Conservation (phyloP, 2,797 vertebrate species). For the Melanotaenia trifasciata region DNA sequence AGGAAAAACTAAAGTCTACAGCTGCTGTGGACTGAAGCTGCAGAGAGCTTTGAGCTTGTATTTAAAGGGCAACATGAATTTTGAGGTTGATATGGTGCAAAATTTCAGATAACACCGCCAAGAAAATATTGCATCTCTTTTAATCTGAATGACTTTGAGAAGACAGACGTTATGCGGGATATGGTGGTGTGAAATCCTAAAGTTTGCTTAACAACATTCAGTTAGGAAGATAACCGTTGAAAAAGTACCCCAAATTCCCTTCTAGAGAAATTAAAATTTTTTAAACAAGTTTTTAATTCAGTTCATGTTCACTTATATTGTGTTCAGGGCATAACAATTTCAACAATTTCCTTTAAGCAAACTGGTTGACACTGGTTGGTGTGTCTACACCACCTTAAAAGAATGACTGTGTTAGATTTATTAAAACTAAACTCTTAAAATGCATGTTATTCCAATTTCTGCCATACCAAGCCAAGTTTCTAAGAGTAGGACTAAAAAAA, state of each 20-base stretch:
- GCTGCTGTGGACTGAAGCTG: slow-evolving; percentile 8
- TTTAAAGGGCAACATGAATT: slow-evolving; percentile 6
- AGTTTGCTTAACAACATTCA: too few species aligned
- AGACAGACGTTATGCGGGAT: background rate
- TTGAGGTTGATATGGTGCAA: slow-evolving; percentile 19
- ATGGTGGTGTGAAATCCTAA: background rate
- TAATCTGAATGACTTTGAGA: background rate
- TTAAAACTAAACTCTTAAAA: too few species aligned
- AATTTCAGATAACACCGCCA: slow-evolving; percentile 3
- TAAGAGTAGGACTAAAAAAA: too few species aligned
- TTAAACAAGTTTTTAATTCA: too few species aligned
- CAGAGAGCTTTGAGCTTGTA: background rate
- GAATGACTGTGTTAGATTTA: too few species aligned
- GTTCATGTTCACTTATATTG: background rate
- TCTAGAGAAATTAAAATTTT: too few species aligned
- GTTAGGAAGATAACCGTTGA: too few species aligned
- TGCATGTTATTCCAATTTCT: too few species aligned
- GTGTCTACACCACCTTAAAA: background rate
- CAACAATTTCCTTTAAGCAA: too few species aligned
- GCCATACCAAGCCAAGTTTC: too few species aligned
- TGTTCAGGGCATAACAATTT: background rate
- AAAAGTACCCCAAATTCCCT: too few species aligned
- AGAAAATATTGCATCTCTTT: slow-evolving; percentile 8
- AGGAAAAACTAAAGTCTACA: slow-evolving; percentile 9
- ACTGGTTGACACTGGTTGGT: background rate